Percentiles rank a stretch among this genome's conserved stretches.
Conservation (phyloP, 2,113 vertebrate genomes). For the Mellivora capensis region DNA sequence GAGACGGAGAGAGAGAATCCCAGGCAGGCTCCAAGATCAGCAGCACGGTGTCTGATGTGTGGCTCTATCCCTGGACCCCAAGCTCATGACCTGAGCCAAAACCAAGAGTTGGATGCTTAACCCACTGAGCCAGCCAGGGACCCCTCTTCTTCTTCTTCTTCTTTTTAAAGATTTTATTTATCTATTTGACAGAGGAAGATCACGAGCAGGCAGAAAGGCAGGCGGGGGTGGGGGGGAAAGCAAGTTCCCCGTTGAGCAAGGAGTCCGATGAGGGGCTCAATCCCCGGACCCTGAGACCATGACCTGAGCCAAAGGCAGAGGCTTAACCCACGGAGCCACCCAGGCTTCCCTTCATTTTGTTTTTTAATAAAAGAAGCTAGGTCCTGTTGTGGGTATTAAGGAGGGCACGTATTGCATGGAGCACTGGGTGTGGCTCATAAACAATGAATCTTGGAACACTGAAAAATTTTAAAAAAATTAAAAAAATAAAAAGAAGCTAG, state of each 20-base stretch:
- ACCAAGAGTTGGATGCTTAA: neutral
- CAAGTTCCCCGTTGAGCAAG: too few species aligned
- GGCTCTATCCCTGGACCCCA: neutral
- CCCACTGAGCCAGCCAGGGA: neutral
- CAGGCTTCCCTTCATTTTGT: neutral
- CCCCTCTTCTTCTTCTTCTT: too few species aligned
- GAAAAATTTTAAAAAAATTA: too few species aligned
- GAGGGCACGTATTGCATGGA: too few species aligned
- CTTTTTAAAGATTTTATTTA: too few species aligned
- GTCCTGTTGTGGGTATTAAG: too few species aligned
- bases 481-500: too few species aligned
- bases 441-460: too few species aligned
- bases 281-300: neutral
- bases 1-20: neutral
- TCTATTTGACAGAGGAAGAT: too few species aligned
- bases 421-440: too few species aligned
- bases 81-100: neutral
- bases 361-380: neutral
- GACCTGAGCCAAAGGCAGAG: neutral
- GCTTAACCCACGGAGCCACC: neutral
- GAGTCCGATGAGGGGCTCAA: neutral
- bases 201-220: too few species aligned
- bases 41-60: neutral
- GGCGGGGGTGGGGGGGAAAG: too few species aligned
- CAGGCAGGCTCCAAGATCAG: neutral